Percentiles rank a stretch among this genome's conserved stretches.
Conservation (phyloP, 2,888 invertebrate species). For the Subacronicta megacephala region DNA sequence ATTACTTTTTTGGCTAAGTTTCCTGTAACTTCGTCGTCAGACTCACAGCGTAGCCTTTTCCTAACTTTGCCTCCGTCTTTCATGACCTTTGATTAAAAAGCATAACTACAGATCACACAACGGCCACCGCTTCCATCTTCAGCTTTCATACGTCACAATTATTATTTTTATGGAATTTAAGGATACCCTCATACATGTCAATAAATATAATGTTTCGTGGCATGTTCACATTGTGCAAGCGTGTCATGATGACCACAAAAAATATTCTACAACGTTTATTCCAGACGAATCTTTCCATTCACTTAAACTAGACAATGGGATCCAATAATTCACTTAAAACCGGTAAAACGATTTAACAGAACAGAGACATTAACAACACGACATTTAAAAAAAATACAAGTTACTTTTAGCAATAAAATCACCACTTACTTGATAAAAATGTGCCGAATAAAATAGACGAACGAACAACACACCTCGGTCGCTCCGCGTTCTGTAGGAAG, state of each 20-base stretch:
- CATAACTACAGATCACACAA: neutral
- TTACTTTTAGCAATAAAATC: neutral
- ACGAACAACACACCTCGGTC: slow-evolving; percentile 31
- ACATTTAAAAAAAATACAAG: neutral
- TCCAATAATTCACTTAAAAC: neutral
- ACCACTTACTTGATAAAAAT: slow-evolving; percentile 52
- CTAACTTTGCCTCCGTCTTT: slow-evolving; percentile 62
- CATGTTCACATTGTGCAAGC: slow-evolving; percentile 15
- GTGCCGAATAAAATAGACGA: slow-evolving; percentile 13
- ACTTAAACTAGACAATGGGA: slow-evolving; percentile 9
- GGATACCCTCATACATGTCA: neutral
- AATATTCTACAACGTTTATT: slow-evolving; percentile 16
- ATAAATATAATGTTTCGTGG: slow-evolving; percentile 6
- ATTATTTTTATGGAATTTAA: no score
- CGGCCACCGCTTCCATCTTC: neutral
- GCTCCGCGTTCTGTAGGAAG: slow-evolving; percentile 8
- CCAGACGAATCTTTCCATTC: slow-evolving; percentile 25
- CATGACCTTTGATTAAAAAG: slow-evolving; percentile 63
- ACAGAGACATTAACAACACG: neutral
- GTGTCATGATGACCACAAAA: slow-evolving; percentile 25
- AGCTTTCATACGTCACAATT: neutral
- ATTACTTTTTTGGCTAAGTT: slow-evolving; percentile 76
- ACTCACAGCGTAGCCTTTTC: slow-evolving; percentile 79
- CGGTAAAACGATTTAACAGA: neutral
- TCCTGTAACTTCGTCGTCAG: slow-evolving; percentile 69